Conservation (phyloP, 2,113 vertebrate species). For the Varanus salvator region DNA sequence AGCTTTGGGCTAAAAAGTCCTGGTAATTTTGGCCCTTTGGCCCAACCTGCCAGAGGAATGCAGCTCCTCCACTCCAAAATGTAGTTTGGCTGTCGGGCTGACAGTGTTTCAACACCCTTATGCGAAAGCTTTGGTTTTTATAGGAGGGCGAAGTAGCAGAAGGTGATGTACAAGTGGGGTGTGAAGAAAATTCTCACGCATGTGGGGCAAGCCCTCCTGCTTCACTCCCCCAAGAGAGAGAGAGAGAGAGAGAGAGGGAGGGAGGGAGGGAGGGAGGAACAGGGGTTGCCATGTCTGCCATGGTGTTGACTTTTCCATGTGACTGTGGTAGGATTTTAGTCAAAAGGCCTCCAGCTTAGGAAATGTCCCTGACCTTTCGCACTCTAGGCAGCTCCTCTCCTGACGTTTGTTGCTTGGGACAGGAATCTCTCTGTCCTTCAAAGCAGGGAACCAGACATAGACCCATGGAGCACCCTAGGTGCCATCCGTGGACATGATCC, state of each 20-base stretch:
- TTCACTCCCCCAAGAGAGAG: neutral
- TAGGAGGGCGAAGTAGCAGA: too few relatives aligned
- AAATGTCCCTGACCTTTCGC: neutral
- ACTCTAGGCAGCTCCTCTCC: neutral
- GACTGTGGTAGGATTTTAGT: neutral
- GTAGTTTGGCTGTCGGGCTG: too few relatives aligned
- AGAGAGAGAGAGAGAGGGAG: neutral
- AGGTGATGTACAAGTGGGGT: neutral
- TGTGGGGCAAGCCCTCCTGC: neutral
- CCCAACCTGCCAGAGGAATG: too few relatives aligned
- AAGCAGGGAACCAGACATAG: neutral
- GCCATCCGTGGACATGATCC: neutral
- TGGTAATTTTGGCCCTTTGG: too few relatives aligned
- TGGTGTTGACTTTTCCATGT: slow-evolving; percentile 7
- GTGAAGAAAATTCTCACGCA: neutral
- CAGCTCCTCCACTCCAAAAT: too few relatives aligned
- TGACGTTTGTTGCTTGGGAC: neutral
- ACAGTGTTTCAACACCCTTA: too few relatives aligned
- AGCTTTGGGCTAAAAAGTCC: too few relatives aligned
- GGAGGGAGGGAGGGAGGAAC: neutral
- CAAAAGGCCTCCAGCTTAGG: neutral
- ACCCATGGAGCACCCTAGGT: neutral
- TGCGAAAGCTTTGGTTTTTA: neutral
- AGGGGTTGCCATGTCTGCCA: slow-evolving; percentile 2
- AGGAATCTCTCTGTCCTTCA: neutral